Evolutionary conservation across 2,888 invertebrate genomes (phyloP).

Genomic region (Pterostichus niger): DNA sequence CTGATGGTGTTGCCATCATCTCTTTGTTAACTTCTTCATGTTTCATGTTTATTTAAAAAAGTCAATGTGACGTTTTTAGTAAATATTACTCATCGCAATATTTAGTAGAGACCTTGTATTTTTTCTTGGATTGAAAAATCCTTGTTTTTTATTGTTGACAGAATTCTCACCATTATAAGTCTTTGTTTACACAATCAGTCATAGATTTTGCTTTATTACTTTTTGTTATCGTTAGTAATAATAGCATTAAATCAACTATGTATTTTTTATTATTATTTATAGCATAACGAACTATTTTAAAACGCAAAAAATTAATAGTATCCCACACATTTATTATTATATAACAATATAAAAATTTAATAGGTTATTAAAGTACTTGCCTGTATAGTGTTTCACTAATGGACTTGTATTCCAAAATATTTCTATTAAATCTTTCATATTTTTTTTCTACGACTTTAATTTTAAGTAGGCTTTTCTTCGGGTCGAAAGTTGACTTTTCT

Average conservation of each 20-base stretch:
- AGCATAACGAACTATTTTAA: no score
- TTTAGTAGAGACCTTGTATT: neutral
- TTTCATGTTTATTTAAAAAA: neutral
- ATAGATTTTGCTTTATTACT: neutral
- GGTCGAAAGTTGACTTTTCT: no score
- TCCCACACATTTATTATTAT: no score
- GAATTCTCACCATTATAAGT: neutral
- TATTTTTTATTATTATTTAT: no score
- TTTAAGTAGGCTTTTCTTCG: no score
- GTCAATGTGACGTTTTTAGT: neutral
- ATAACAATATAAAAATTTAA: conserved; percentile 4
- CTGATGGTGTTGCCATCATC: neutral
- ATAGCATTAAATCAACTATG: no score
- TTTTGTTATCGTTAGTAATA: neutral
- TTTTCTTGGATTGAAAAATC: neutral
- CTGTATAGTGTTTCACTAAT: no score
- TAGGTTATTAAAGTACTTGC: neutral
- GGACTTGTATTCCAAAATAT: no score
- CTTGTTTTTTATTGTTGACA: neutral
- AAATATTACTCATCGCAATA: conserved; percentile 3
- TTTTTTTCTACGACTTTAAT: no score
- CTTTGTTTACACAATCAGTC: neutral
- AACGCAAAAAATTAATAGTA: no score
- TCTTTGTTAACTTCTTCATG: neutral
- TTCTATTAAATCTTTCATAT: no score